Conservation (phyloP, 2,797 vertebrate genomes). For the Sibirionetta formosa region DNA sequence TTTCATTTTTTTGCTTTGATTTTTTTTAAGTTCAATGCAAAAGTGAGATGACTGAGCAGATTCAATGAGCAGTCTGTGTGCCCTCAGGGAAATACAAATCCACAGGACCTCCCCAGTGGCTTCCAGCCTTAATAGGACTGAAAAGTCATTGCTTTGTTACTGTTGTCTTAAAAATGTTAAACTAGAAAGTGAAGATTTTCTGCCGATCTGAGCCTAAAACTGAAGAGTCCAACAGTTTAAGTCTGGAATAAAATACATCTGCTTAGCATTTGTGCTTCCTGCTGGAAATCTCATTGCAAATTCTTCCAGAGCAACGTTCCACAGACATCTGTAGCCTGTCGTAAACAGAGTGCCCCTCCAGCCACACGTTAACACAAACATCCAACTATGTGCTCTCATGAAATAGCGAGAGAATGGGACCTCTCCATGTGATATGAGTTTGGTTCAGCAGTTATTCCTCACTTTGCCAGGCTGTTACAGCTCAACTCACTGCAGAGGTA, state of each 20-base stretch:
- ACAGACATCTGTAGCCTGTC: not conserved
- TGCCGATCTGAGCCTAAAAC: not conserved
- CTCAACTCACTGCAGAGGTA: not conserved
- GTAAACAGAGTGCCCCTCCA: slow-evolving; percentile 14
- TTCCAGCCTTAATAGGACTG: not conserved
- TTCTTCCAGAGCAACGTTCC: slow-evolving; percentile 25
- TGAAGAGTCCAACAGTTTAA: not conserved
- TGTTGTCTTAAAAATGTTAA: not conserved
- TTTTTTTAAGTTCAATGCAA: not conserved
- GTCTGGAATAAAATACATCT: slow-evolving; percentile 46
- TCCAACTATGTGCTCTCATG: not conserved
- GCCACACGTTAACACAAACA: not conserved
- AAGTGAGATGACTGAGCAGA: not conserved
- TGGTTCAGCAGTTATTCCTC: slow-evolving; percentile 9
- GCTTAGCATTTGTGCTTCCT: slow-evolving; percentile 30
- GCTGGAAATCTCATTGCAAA: slow-evolving; percentile 50
- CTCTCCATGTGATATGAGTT: not conserved
- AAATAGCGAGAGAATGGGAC: not conserved
- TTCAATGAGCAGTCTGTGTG: not conserved
- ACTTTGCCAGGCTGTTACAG: not conserved
- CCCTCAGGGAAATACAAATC: not conserved
- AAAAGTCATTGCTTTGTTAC: not conserved
- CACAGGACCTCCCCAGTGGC: not conserved
- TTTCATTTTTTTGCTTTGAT: not conserved
- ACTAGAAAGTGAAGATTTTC: not conserved